Base-by-base conservation (phyloP, 1,140 invertebrate species). In the Laodelphax striatellus region DNA sequence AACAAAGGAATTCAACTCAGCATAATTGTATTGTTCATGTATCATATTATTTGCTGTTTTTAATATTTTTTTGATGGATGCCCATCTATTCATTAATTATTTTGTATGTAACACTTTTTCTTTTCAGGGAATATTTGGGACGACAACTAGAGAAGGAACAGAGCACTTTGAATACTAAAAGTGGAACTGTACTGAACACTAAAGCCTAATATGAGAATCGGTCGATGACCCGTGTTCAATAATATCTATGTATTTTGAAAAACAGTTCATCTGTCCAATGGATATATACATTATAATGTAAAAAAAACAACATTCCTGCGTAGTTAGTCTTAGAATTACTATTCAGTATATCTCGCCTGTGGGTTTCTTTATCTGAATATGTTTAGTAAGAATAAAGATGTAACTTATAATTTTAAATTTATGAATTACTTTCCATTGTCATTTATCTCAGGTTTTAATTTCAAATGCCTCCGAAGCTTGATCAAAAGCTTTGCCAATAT, bases 91-190 rank as follows among this genome's bases (percentile, higher is more conserved):
- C 9, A 9, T 31, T n/a, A n/a, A n/a, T n/a, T n/a, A n/a, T n/a
- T n/a, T n/a, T n/a, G n/a, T n/a, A 28, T 28, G 24, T 28, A 6
- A 28, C 24, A 4, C 6, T 2, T 28, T 6, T 55, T 61, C 63
- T 64, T 71, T 72, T 17, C 70, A 94, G 90, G 91, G 94, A 98
- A 74, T 98, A 97, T 73, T 80, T 98, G 57, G 94, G 94, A 64
- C 92, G 93, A 68, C 94, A 98, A 74, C 74, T 98, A 68, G 92
- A 96, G 71, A 92, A 93, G 70, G 90, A 94, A 69, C 83, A 86
- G 65, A 82, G 79, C 56, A 77, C 77, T 54, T 66, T 77, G 31
- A 82, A 82, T 69, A 69, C 79, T 52, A 50, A 34, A 52, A 38
- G 34, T 13, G 34, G 34, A 9, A 38, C 34, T 38, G 34, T 38